phyloP scores from a whole-genome alignment of 2,113 vertebrate genomes.

The Oreocharis arfaki region DNA sequence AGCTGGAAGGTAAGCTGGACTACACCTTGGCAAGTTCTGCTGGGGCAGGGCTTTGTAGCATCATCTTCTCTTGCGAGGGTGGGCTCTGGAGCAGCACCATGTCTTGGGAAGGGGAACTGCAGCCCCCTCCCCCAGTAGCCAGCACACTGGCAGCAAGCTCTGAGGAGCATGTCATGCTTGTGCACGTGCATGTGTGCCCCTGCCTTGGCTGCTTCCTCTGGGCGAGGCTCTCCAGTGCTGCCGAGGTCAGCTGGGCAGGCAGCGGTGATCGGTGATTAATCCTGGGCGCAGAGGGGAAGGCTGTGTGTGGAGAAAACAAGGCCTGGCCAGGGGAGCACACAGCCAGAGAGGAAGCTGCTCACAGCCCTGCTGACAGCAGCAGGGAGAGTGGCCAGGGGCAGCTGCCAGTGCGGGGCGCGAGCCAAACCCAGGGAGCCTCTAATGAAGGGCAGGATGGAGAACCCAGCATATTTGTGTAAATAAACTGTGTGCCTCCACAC shows the following conservation, averaged over 20 bases:
- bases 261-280: background rate
- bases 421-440: background rate
- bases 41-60: background rate
- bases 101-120: background rate
- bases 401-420: rapidly evolving
- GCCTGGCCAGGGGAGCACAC: background rate
- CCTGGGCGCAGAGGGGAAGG: background rate
- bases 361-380: background rate
- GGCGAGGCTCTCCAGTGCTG: background rate
- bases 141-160: background rate
- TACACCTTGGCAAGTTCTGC: background rate
- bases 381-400: background rate
- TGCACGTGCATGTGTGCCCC: rapidly evolving
- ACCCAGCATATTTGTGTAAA: background rate
- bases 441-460: background rate
- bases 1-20: background rate
- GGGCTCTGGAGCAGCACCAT: background rate
- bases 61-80: background rate
- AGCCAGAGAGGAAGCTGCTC: slow-evolving; percentile 12
- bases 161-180: background rate
- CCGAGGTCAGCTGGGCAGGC: background rate
- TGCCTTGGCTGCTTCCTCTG: background rate
- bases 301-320: background rate
- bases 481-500: background rate
- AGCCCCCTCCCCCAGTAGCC: background rate